Evolutionary conservation across 2,888 invertebrate species (phyloP).

Genomic region (Corythucha ciliata): DNA sequence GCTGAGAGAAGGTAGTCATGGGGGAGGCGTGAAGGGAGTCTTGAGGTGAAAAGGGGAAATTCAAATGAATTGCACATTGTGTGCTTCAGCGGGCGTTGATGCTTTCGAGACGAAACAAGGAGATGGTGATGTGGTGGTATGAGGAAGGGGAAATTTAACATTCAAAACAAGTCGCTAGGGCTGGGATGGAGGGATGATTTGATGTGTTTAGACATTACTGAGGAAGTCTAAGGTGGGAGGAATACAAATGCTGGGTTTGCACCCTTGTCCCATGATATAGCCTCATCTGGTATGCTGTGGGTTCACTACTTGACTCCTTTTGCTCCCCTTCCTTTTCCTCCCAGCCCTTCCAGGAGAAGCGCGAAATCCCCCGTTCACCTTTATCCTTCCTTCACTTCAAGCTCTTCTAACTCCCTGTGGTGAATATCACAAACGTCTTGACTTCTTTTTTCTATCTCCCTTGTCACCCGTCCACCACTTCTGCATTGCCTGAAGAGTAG

Average conservation of each 20-base stretch:
- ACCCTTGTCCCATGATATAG: constrained; percentile 22
- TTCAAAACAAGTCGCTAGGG: constrained; percentile 27
- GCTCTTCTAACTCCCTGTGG: no score
- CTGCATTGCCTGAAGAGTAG: no score
- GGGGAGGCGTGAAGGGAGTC: background rate
- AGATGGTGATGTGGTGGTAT: background rate
- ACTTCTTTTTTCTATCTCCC: no score
- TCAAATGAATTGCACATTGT: constrained; percentile 30
- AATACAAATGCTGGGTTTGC: constrained; percentile 29
- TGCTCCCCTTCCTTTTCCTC: constrained; percentile 7
- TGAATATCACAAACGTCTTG: no score
- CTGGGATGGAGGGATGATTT: constrained; percentile 25
- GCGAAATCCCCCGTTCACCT: background rate
- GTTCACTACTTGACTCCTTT: constrained; percentile 6
- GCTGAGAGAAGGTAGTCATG: background rate
- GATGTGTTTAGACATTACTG: constrained; percentile 30
- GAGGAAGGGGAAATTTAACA: constrained; percentile 20
- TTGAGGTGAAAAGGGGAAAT: constrained; percentile 18
- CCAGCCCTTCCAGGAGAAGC: background rate
- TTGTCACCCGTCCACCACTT: no score
- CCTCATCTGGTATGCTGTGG: constrained; percentile 23
- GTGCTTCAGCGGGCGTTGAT: background rate
- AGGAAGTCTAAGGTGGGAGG: constrained; percentile 4
- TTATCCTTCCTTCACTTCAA: background rate
- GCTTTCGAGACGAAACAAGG: no score